Evolutionary conservation across 2,113 vertebrate species (phyloP).

Genomic region (Ancistrus triradiatus): DNA sequence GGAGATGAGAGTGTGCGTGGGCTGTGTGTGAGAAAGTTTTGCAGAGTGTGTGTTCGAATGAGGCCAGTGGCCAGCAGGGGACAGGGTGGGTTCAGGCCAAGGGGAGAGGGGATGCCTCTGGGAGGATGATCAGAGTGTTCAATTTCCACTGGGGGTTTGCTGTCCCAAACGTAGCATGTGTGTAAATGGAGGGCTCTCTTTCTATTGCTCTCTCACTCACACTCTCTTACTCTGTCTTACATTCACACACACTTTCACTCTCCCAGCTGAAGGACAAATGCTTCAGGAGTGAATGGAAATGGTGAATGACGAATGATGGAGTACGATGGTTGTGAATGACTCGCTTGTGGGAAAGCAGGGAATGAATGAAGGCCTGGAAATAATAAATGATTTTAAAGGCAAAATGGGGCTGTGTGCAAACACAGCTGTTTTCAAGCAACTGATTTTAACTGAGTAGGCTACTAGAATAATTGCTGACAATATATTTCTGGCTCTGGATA

Average conservation of each 20-base stretch:
- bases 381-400: constrained; percentile 36
- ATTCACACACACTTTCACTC: neutral
- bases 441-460: neutral
- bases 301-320: constrained; percentile 36
- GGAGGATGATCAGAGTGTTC: constrained; percentile 60
- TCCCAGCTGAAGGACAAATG: constrained; percentile 35
- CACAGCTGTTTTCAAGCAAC: constrained; percentile 28
- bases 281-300: constrained; percentile 31
- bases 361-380: constrained; percentile 42
- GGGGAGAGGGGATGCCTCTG: constrained; percentile 48
- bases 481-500: neutral
- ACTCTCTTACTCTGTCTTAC: constrained; percentile 14
- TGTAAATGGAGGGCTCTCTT: constrained; percentile 43
- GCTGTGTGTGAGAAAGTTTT: constrained; percentile 30
- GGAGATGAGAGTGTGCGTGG: constrained; percentile 15
- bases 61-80: constrained; percentile 67
- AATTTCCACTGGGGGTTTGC: constrained; percentile 62
- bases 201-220: neutral
- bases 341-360: constrained; percentile 33
- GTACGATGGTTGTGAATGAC: constrained; percentile 41
- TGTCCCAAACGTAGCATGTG: constrained; percentile 56
- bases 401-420: constrained; percentile 13
- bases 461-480: neutral
- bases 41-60: constrained; percentile 57
- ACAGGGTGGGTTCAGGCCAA: constrained; percentile 66